Evolutionary conservation across 2,113 vertebrate genomes (phyloP).

Genomic region (Catagonus wagneri): DNA sequence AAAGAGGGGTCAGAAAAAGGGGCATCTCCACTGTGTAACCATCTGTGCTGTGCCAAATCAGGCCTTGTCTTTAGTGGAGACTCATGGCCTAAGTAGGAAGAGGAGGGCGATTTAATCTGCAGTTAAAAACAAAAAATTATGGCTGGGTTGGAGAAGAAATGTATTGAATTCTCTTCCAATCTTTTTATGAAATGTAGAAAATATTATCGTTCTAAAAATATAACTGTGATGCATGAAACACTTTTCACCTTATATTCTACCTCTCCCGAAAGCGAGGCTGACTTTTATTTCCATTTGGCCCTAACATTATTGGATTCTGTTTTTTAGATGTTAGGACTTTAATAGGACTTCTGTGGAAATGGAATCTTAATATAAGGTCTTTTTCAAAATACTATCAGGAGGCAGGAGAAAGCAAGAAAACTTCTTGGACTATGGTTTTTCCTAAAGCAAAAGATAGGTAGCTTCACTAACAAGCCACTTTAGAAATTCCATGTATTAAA

Average conservation of each 20-base stretch:
- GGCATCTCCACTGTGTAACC: not conserved
- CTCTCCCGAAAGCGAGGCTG: not conserved
- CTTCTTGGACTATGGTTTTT: slow-evolving; percentile 46
- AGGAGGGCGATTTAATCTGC: slow-evolving; percentile 3
- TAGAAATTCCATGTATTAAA: slow-evolving; percentile 1
- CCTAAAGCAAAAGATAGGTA: slow-evolving; percentile 46
- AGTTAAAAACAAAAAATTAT: slow-evolving; percentile 25
- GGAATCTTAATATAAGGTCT: slow-evolving; percentile 2
- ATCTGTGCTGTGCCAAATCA: not conserved
- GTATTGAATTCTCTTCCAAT: not conserved
- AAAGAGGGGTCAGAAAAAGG: not conserved
- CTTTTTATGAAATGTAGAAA: slow-evolving; percentile 25
- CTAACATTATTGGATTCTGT: slow-evolving; percentile 7
- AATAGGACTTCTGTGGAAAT: slow-evolving; percentile 45
- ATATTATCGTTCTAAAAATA: not conserved
- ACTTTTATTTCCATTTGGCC: not conserved
- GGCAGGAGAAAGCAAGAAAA: slow-evolving; percentile 19
- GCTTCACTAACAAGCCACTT: slow-evolving; percentile 17
- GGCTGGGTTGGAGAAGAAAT: not conserved
- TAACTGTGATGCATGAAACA: not conserved
- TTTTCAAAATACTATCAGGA: slow-evolving; percentile 48
- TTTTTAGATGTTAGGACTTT: slow-evolving; percentile 44
- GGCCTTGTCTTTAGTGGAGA: not conserved
- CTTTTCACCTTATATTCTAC: slow-evolving; percentile 18
- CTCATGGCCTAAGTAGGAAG: not conserved